phyloP scores from a whole-genome alignment of 2,113 vertebrate genomes.

The Channa maculata region DNA sequence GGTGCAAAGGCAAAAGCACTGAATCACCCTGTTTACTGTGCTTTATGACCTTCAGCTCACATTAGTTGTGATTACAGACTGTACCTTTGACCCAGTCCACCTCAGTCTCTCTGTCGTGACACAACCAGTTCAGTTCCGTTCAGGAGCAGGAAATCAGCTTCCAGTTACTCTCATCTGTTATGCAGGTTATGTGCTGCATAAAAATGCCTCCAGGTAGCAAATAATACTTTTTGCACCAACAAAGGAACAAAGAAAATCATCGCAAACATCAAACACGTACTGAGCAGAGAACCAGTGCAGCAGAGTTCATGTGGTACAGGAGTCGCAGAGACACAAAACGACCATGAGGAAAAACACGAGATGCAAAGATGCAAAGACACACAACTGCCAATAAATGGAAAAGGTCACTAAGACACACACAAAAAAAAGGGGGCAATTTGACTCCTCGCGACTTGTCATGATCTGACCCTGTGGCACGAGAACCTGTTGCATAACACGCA shows the following conservation, averaged over 20 bases:
- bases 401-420: no score
- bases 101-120: background rate
- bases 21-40: conserved; percentile 17
- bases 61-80: background rate
- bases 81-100: conserved; percentile 3
- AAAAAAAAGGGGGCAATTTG: no score
- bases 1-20: background rate
- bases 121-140: background rate
- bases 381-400: no score
- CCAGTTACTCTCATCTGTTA: no score
- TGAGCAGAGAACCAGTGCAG: no score
- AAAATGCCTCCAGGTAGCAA: background rate
- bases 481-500: no score
- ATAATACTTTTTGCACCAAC: background rate
- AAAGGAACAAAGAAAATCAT: conserved; percentile 1
- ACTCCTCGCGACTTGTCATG: no score
- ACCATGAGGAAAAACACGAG: no score
- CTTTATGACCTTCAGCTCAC: background rate
- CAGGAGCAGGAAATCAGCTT: background rate
- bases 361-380: no score
- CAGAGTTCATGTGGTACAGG: background rate
- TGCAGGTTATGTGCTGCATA: background rate
- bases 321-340: no score
- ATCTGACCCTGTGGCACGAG: no score
- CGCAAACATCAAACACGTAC: background rate